Base-by-base conservation (phyloP, 2,797 vertebrate species). In the Acridotheres tristis region DNA sequence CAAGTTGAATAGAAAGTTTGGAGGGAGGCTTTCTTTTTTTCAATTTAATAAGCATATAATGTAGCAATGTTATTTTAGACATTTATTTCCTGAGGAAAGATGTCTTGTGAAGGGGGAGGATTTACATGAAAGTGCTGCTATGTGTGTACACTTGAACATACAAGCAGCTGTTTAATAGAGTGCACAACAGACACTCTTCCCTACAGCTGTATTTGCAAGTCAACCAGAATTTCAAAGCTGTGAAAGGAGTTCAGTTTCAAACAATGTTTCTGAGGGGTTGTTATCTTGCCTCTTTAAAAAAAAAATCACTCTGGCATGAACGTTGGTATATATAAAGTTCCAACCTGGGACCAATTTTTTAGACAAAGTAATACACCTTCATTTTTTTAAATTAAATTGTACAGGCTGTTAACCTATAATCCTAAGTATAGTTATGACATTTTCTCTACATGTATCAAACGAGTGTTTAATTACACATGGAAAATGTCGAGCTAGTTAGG, bases 401-500 rank as follows among this genome's bases (percentile, higher is more conserved):
- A 81, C 68, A 79, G 88, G 18, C 50, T 84, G 34, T 96, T 96
- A 87, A 91, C 84, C 85, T 93, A 85, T 85, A 95, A 81, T 68
- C 34, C 13, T 88, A 93, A 93, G 54, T 74, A 68, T 50, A 74
- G 88, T 89, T 91, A 92, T 89, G 71, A 91, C 78, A 93, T 89
- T 89, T 83, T 84, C 67, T 92, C 53, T 87, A 72, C 40, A 34
- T 51, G 48, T 93, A 57, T 88, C 77, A 92, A 72, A 86, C 66
- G 38, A 71, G 65, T 48, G 30, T 88, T 97, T 95, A 96, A 93
- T 96, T 96, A 82, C 71, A 96, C 55, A 57, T 62, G 48, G 74
- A 95, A 97, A 97, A 95, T 80, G 76, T 92, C 17, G 10, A 91
- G n/a, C 53, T 89, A 85, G 68, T 95, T 86, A 94, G 26, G 32